Base-by-base conservation (phyloP, 2,888 invertebrate genomes). In the Agriopis marginaria region DNA sequence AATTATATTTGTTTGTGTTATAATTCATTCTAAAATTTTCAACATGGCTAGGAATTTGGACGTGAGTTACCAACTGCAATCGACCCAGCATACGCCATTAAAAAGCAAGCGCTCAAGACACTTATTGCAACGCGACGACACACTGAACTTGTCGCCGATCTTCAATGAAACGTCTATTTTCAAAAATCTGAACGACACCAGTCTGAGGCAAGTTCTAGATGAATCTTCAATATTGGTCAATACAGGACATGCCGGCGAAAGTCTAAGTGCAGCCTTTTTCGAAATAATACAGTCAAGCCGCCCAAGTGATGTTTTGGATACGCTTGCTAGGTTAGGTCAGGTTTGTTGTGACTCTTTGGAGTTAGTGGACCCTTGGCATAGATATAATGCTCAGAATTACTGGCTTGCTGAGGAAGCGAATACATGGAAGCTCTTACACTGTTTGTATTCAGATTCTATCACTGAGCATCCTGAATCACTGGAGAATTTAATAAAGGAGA, bases 341-440 rank as follows among this genome's bases (percentile, higher is more conserved):
- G 95, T 95, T 44, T 96, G 96, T 83, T 92, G 95, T 39, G 96
- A 96, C 80, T 95, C 95, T 7, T 89, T 96, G 6, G 95, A 95
- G 58, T 82, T 90, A 63, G 88, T 94, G 1, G 94, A 94, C 70
- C 91, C 94, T 10, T 94, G 94, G 94, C 86, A 92, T 87, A 81
- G 89, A 83, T 95, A 91, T 79, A 95, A 89, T 72, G 83, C 85
- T 17, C 89, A 93, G 66, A 94, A 92, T 58, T 84, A 90, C 75
- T 96, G 96, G 96, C 82, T 99, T 49, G 96, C 97, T 72, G 96
- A 97, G 80, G 99, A 99, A 86, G 95, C 97, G 45, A 97, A 98
- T 82, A 98, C 98, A 0, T 99, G 99, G 99, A 96, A 97, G 77
- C 94, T 99, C 39, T 84, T 99, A 7, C 96, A 96, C 79, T 97